Evolutionary conservation across 2,797 vertebrate species (phyloP), one percentile per base, ranked within the genome.

Genomic region (Hipposideros larvatus): DNA sequence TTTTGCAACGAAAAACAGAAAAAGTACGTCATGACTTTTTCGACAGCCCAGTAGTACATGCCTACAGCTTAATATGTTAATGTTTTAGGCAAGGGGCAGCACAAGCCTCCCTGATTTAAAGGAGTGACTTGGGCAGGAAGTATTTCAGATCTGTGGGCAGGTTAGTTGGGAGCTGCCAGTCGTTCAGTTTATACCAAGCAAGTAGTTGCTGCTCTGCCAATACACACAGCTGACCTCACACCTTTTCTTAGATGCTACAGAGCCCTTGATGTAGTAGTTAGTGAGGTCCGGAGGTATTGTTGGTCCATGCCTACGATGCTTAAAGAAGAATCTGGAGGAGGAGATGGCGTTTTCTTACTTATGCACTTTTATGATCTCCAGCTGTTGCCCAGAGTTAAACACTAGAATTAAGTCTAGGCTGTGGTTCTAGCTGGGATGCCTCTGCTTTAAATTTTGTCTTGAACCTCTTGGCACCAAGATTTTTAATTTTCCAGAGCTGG

Each of bases 361-460:
- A 48, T 21, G 87, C 41, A 96, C 85, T 92, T 37, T 96, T 97
- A 93, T 97, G 79, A 0, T 7, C 86, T 96, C 90, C 95, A 97
- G 87, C 97, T 97, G 97, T 93, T 89, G 43, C 16, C 73, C 59
- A 57, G 87, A 95, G 85, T 87, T 90, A 95, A 97, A 84, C 87
- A 86, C 96, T 95, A 95, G 95, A 98, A 98, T 97, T 97, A 97
- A 77, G 78, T 46, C 7, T 78, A 26, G 28, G 91, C 84, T 95
- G 71, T 73, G 90, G 95, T 97, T 96, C 93, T 93, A 95, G 94
- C 84, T 86, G 73, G 79, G 41, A 46, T 57, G 84, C 73, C 70
- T 95, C n/a, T 93, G 91, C 87, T 96, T 92, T 90, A 93, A 93
- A 75, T 90, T 96, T 96, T 93, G 77, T 88, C 78, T 95, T 78